A percentile compares a stretch with the other conserved stretches of the same genome.
Conservation (phyloP, 2,888 invertebrate genomes). For the Drepanosiphum platanoidis region DNA sequence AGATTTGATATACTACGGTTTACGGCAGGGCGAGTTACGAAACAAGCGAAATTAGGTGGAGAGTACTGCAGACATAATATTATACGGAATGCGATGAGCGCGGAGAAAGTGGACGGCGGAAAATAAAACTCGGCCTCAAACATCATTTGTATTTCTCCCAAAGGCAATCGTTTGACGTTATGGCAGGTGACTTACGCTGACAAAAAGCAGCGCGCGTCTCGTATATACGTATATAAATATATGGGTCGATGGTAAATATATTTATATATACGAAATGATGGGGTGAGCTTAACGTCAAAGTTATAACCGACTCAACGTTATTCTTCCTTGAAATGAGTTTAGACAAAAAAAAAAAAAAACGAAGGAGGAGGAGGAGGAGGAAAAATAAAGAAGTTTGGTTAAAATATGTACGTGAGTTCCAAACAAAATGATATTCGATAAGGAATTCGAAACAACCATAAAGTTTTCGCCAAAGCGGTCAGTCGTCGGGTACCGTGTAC, state of each 20-base stretch:
- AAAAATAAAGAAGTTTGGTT: background rate
- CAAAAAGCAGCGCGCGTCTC: background rate
- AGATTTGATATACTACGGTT: slow-evolving; percentile 30
- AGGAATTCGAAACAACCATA: background rate
- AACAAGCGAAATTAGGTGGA: slow-evolving; percentile 2
- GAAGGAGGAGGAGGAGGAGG: background rate
- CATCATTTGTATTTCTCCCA: slow-evolving; percentile 43
- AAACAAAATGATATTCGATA: background rate
- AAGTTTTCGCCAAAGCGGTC: background rate
- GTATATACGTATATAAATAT: background rate
- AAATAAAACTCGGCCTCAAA: slow-evolving; percentile 2
- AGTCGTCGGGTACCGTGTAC: background rate
- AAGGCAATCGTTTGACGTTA: slow-evolving; percentile 34
- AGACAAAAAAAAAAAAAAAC: background rate
- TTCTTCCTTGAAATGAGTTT: slow-evolving; percentile 14
- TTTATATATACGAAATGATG: slow-evolving; percentile 5
- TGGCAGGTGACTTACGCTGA: slow-evolving; percentile 6
- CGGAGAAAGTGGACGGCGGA: background rate
- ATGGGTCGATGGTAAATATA: background rate
- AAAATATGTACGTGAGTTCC: slow-evolving; percentile 11
- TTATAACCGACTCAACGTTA: slow-evolving; percentile 25
- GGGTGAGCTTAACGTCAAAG: slow-evolving; percentile 1
- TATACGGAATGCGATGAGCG: background rate
- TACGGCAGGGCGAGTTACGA: background rate
- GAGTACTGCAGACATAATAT: background rate